Evolutionary conservation across 2,797 vertebrate species (phyloP).

Genomic region (Dendrocincla tyrannina): DNA sequence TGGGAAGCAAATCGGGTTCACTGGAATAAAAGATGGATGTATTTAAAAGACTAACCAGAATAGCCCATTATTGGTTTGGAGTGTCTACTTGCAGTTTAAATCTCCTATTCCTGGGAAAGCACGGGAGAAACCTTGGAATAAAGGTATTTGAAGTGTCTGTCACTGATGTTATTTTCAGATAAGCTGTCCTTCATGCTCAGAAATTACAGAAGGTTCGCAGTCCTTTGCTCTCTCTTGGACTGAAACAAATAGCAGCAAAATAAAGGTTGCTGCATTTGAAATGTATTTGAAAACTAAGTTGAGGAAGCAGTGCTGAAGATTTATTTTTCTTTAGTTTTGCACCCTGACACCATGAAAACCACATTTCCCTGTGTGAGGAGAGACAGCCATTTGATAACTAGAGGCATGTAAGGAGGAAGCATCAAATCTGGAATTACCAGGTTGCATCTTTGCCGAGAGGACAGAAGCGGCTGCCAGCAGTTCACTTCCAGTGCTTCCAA

Average conservation of each 20-base stretch:
- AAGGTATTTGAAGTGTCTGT: constrained; percentile 71
- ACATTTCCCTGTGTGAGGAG: neutral
- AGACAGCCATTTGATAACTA: neutral
- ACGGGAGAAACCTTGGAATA: constrained; percentile 70
- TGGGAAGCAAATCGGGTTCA: neutral
- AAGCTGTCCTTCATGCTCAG: constrained; percentile 68
- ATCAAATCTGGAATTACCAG: neutral
- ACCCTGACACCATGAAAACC: neutral
- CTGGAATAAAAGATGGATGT: neutral
- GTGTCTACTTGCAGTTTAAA: constrained; percentile 52
- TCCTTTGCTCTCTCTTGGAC: constrained; percentile 37
- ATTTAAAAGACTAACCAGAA: neutral
- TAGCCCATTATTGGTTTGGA: neutral
- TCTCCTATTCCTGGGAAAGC: constrained; percentile 59
- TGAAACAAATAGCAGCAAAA: constrained; percentile 38
- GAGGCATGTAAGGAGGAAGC: neutral
- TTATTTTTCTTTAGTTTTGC: neutral
- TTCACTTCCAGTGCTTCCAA: neutral
- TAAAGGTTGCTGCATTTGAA: constrained; percentile 39
- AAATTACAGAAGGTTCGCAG: constrained; percentile 64
- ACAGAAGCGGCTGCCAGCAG: neutral
- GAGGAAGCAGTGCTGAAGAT: neutral
- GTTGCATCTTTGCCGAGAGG: neutral
- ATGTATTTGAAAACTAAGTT: constrained; percentile 53
- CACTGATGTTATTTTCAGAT: constrained; percentile 76